These are phyloP conservation scores for Speoplatyrhinus poulsoni DNA, from an alignment of 2,113 vertebrate genomes.

Conservation along the genomic window DNA sequence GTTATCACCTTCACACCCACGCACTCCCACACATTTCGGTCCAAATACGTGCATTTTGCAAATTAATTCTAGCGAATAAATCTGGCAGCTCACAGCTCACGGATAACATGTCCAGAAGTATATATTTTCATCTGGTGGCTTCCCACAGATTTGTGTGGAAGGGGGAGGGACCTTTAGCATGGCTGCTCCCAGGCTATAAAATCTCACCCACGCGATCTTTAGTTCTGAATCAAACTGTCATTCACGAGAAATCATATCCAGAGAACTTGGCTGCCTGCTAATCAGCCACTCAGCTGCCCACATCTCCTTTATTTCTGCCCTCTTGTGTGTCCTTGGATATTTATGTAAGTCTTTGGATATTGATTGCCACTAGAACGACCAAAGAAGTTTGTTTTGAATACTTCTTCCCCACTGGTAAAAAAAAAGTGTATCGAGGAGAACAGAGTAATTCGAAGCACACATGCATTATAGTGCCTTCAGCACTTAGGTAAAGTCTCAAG, in stretches of 20 bases:
- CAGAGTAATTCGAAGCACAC: neutral
- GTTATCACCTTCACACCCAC: neutral
- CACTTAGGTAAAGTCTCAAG: slow-evolving; percentile 34
- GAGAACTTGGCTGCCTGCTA: too few species aligned
- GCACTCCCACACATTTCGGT: slow-evolving; percentile 16
- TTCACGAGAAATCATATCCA: neutral
- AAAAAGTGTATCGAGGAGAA: too few species aligned
- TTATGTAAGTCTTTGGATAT: neutral
- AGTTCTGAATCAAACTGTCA: neutral
- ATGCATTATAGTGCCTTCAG: slow-evolving; percentile 4
- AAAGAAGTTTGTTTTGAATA: neutral
- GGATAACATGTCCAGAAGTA: neutral
- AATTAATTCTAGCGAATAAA: neutral
- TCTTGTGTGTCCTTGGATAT: neutral
- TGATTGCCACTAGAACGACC: neutral
- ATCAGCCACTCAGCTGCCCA: neutral
- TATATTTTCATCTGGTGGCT: slow-evolving; percentile 1
- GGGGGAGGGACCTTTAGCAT: neutral
- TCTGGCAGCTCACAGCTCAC: slow-evolving; percentile 1
- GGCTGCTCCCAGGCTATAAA: neutral
- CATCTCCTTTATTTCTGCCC: neutral
- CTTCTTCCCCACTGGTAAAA: neutral
- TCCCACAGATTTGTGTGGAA: too few species aligned
- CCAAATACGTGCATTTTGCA: slow-evolving; percentile 21
- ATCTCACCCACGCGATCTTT: neutral